Conservation (phyloP, 1,140 invertebrate genomes). For the Solenopsis invicta region DNA sequence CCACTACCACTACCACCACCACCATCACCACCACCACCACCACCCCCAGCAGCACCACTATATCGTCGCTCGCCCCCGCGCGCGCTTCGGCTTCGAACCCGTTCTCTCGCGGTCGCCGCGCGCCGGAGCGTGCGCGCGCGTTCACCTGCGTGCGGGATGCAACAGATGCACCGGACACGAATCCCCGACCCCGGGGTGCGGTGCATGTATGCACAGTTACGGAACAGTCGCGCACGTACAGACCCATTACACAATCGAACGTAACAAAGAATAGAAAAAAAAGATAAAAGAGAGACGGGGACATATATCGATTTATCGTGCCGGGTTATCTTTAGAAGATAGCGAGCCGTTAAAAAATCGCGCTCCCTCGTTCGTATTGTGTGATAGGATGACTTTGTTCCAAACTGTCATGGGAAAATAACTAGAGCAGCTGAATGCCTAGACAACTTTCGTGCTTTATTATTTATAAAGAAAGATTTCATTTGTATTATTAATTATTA, state of each 20-base stretch:
- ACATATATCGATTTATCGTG: constrained; percentile 52
- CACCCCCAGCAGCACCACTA: constrained; percentile 10
- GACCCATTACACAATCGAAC: constrained; percentile 58
- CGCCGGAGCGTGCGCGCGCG: constrained; percentile 47
- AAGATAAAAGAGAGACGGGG: constrained; percentile 4
- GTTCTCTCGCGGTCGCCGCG: not conserved
- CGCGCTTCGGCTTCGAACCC: constrained; percentile 1
- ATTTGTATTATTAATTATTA: not conserved
- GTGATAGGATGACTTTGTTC: not conserved
- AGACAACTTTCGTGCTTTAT: not conserved
- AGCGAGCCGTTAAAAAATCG: constrained; percentile 35
- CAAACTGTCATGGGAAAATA: not conserved
- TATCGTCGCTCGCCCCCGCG: not conserved
- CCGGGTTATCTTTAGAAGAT: constrained; percentile 55
- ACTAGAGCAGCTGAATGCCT: not conserved
- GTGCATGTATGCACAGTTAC: constrained; percentile 51
- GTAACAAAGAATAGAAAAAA: constrained; percentile 50
- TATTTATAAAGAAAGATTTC: not conserved
- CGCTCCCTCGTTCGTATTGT: constrained; percentile 28
- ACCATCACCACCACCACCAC: not conserved
- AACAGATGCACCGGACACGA: constrained; percentile 60
- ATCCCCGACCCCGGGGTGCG: constrained; percentile 43
- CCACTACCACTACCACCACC: too few relatives aligned
- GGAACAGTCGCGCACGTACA: constrained; percentile 37
- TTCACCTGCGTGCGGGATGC: constrained; percentile 55